These are phyloP conservation scores for Drosophila sp. DNA, from an alignment of 1,140 invertebrate genomes.

Conservation along the genomic window DNA sequence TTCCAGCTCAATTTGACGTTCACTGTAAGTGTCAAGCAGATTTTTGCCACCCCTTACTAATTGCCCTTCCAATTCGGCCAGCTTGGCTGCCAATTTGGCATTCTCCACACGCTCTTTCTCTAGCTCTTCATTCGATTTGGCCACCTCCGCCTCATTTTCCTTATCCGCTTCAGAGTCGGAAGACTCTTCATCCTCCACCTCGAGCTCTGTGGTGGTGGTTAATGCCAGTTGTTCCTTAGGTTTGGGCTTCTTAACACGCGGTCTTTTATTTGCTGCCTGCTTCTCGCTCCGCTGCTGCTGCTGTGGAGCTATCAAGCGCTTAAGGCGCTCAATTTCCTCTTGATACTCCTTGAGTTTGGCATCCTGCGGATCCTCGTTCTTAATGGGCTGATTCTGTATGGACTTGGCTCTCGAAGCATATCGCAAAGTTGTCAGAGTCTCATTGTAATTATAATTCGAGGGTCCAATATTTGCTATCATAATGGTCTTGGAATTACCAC, in stretches of 20 bases:
- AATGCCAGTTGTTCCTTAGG: conserved; percentile 41
- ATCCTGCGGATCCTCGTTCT: conserved; percentile 98
- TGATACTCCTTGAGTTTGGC: conserved; percentile 94
- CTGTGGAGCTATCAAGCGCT: conserved; percentile 84
- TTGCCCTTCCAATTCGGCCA: conserved; percentile 92
- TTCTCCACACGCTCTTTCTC: conserved; percentile 83
- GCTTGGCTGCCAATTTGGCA: conserved; percentile 84
- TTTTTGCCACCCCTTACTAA: conserved; percentile 93
- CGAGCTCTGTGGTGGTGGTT: conserved; percentile 33
- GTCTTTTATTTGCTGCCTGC: conserved; percentile 54
- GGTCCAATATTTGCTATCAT: conserved; percentile 99
- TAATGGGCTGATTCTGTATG: conserved; percentile 97
- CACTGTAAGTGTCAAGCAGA: conserved; percentile 95
- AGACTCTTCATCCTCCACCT: conserved; percentile 85
- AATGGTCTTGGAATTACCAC: conserved; percentile 97
- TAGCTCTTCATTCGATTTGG: conserved; percentile 83
- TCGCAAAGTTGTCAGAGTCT: conserved; percentile 95
- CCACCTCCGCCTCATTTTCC: conserved; percentile 83
- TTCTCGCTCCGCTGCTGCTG: conserved; percentile 77
- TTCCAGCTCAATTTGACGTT: conserved; percentile 93
- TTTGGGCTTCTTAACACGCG: conserved; percentile 63
- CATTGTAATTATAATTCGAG: conserved; percentile 97
- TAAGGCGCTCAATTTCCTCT: conserved; percentile 90
- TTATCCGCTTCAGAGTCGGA: conserved; percentile 85
- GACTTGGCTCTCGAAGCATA: conserved; percentile 97